Percentiles rank a stretch among this genome's conserved stretches.
Evolutionary conservation across 2,797 vertebrate genomes (phyloP).

Genomic region (Odontamblyopus rebecca): DNA sequence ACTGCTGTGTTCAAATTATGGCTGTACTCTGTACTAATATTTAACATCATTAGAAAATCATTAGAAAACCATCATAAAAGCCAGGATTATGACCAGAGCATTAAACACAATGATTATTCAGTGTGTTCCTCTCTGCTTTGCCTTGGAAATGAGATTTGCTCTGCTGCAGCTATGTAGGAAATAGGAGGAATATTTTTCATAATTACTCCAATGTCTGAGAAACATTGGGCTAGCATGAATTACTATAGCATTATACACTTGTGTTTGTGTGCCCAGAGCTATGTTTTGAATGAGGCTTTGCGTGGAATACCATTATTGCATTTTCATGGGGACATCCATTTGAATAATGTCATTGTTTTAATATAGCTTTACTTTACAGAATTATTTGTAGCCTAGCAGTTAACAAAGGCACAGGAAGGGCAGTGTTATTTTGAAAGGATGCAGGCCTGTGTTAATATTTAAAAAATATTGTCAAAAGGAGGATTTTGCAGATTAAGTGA

Average conservation of each 20-base stretch:
- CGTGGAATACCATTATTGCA: slow-evolving; percentile 70
- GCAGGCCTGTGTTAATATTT: not conserved
- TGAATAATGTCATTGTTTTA: slow-evolving; percentile 67
- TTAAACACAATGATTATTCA: slow-evolving; percentile 88
- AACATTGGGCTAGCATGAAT: slow-evolving; percentile 79
- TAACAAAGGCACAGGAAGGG: slow-evolving; percentile 16
- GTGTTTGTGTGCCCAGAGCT: slow-evolving; percentile 74
- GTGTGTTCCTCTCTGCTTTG: slow-evolving; percentile 78
- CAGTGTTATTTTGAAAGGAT: slow-evolving; percentile 10
- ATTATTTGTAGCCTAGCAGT: slow-evolving; percentile 25
- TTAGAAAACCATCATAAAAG: slow-evolving; percentile 88
- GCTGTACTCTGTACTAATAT: slow-evolving; percentile 85
- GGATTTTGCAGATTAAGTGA: slow-evolving; percentile 6
- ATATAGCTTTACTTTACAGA: slow-evolving; percentile 50
- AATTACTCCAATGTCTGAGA: slow-evolving; percentile 83
- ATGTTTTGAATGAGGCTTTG: slow-evolving; percentile 74
- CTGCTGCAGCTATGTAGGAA: slow-evolving; percentile 66
- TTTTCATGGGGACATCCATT: slow-evolving; percentile 61
- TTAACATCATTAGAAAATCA: slow-evolving; percentile 88
- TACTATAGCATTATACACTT: slow-evolving; percentile 74
- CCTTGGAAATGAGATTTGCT: slow-evolving; percentile 81
- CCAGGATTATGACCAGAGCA: slow-evolving; percentile 86
- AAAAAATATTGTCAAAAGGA: slow-evolving; percentile 4
- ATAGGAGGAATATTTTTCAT: slow-evolving; percentile 79
- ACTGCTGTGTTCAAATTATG: slow-evolving; percentile 82